These are phyloP conservation scores for Pediacus dermestoides DNA, from an alignment of 2,888 invertebrate species.

Conservation along the genomic window DNA sequence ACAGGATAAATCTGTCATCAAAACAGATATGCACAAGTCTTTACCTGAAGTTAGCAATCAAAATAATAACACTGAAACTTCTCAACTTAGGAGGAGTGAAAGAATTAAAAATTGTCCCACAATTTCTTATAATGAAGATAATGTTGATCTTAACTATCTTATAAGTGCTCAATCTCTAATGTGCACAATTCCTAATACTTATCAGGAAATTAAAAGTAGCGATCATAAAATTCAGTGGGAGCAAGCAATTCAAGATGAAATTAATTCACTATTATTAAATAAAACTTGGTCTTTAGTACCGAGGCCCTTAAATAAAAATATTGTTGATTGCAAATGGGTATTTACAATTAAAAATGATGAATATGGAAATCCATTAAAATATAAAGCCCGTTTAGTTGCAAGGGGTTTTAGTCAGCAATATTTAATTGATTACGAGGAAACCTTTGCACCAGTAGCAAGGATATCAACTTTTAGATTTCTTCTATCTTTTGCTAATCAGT, in stretches of 20 bases:
- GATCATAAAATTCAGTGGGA: slow-evolving; percentile 13
- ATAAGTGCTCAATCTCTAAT: slow-evolving; percentile 1
- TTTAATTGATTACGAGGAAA: slow-evolving; percentile 10
- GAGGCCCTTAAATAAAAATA: slow-evolving; percentile 12
- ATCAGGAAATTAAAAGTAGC: slow-evolving; percentile 11
- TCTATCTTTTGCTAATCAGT: slow-evolving; percentile 16
- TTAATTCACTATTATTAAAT: slow-evolving; percentile 7
- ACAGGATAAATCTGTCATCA: slow-evolving; percentile 1
- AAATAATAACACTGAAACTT: background rate
- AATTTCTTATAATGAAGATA: slow-evolving; percentile 9
- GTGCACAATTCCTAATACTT: slow-evolving; percentile 3
- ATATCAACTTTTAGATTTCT: slow-evolving; percentile 11
- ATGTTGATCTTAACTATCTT: slow-evolving; percentile 5
- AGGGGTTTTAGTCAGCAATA: slow-evolving; percentile 13
- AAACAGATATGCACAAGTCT: slow-evolving; percentile 2
- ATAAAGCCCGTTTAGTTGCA: slow-evolving; percentile 16
- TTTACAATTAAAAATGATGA: slow-evolving; percentile 15
- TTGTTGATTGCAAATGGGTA: slow-evolving; percentile 15
- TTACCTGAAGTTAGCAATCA: background rate
- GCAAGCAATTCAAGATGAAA: slow-evolving; percentile 10
- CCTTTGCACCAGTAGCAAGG: slow-evolving; percentile 13
- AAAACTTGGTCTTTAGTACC: slow-evolving; percentile 9
- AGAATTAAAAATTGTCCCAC: slow-evolving; percentile 3
- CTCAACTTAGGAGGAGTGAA: slow-evolving; percentile 8
- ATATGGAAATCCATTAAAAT: slow-evolving; percentile 12